These are phyloP conservation scores for Nebria ingens DNA, from an alignment of 1,140 invertebrate genomes.

Conservation along the genomic window DNA sequence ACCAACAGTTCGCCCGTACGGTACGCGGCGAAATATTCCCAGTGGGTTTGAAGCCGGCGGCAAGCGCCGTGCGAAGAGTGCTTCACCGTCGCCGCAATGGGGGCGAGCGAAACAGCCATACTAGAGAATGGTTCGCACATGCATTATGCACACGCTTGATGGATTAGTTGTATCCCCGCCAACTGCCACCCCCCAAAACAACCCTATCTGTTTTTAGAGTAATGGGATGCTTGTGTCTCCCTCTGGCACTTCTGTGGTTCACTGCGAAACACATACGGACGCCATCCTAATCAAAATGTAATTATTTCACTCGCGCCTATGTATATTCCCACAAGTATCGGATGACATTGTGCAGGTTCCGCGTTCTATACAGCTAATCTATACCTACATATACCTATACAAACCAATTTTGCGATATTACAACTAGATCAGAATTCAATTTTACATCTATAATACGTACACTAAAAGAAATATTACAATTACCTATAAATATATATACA, in stretches of 20 bases:
- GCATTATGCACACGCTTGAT: slow-evolving; percentile 5
- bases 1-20: no score
- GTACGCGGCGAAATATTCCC: background rate
- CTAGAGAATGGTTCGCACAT: background rate
- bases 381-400: background rate
- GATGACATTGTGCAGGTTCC: background rate
- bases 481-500: no score
- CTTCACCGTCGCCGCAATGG: background rate
- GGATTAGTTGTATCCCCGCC: background rate
- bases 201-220: background rate
- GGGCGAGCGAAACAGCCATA: background rate
- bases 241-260: background rate
- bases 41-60: background rate
- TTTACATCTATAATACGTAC: no score
- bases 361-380: background rate
- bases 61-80: background rate
- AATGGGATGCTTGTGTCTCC: background rate
- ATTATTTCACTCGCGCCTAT: background rate
- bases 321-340: background rate
- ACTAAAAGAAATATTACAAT: no score
- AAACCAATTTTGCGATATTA: no score
- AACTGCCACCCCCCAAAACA: background rate
- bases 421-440: no score
- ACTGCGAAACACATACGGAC: background rate
- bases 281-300: background rate